Conservation (phyloP, 2,113 vertebrate species). For the Boulengeromyrus knoepffleri region DNA sequence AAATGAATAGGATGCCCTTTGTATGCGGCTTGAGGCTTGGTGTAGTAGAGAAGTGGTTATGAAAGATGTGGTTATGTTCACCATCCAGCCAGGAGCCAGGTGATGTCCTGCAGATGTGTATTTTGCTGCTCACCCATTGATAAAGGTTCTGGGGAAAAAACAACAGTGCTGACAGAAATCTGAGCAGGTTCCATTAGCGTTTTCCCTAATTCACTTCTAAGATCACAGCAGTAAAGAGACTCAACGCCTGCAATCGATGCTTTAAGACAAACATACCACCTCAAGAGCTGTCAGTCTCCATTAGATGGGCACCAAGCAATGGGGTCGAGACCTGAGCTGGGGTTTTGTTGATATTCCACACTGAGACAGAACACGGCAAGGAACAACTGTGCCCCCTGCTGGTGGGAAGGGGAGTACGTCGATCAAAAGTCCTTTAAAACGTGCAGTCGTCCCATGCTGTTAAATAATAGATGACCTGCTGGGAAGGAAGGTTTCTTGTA, state of each 20-base stretch:
- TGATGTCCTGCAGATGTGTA: neutral
- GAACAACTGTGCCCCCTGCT: neutral
- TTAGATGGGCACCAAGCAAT: neutral
- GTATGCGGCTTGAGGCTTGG: neutral
- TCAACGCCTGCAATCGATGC: neutral
- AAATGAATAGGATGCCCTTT: neutral
- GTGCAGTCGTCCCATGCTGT: neutral
- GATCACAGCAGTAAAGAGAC: neutral
- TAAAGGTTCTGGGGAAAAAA: neutral
- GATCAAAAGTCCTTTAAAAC: neutral
- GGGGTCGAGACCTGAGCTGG: neutral
- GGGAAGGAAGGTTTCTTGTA: neutral
- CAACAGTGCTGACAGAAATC: neutral
- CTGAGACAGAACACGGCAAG: neutral
- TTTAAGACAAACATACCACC: neutral
- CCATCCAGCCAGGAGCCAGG: neutral
- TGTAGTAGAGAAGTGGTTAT: neutral
- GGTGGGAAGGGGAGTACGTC: neutral
- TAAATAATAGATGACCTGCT: neutral
- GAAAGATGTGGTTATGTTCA: neutral
- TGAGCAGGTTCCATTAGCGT: neutral
- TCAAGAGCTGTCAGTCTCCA: neutral
- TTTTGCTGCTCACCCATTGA: neutral
- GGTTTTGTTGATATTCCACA: neutral
- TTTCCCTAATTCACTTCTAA: neutral